Evolutionary conservation across 2,113 vertebrate species (phyloP), one percentile per base, ranked within the genome.

Genomic region (Paralichthys olivaceus): DNA sequence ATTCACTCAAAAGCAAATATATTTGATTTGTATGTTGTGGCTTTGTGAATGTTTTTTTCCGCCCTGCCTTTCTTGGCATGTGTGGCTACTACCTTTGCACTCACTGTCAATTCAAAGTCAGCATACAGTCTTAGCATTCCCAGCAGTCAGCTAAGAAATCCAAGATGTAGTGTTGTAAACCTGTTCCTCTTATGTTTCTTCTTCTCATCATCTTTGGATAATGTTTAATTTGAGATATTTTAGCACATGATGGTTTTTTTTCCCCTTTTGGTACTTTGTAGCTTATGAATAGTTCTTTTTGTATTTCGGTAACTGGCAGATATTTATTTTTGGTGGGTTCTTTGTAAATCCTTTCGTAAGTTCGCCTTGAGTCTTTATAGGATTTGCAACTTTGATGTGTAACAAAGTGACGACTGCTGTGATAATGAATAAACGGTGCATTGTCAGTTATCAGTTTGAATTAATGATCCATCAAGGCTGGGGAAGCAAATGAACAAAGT

Each of bases 71-170:
- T 61, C 45, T 25, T 25, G 75, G 69, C 81, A 79, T 6, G 71
- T 25, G 58, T 32, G 57, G 6, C 43, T 40, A 47, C 54, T 37
- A 34, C 5, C 32, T 34, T 12, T 29, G 26, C 32, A 19, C 26
- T 14, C 23, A 37, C 11, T 2, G 49, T 64, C 34, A 73, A 22
- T 63, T 34, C 32, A 34, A 34, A 56, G 32, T 37, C 40, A 23
- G 70, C 40, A 22, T 14, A 82, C 83, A 85, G 87, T 81, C 57
- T 15, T 72, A 22, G 43, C 79, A 59, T 70, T 77, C 20, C 26
- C 1, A 26, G 28, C 77, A 57, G 51, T 49, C 17, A 28, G 60
- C 45, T 17, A 53, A 55, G 1, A 67, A 1, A 40, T 49, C 3
- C 73, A 53, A 7, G 37, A 13, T 0, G 53, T 0, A 13, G 32